A percentile compares a stretch with the other conserved stretches of the same genome.
phyloP scores from a whole-genome alignment of 2,113 vertebrate species.

The Oostethus manadensis region DNA sequence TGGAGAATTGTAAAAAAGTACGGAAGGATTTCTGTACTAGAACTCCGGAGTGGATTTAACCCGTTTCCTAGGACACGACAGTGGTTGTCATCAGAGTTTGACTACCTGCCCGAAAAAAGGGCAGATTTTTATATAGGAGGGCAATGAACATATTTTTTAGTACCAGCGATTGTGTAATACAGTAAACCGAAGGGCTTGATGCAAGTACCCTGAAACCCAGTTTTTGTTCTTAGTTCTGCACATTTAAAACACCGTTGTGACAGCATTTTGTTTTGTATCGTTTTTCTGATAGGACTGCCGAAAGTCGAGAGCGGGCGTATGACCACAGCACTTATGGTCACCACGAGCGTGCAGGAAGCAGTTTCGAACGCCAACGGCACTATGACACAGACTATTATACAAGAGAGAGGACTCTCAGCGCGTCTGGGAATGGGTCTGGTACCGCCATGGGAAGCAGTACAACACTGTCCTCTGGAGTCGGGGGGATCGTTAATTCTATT shows the following conservation, averaged over 20 bases:
- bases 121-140: too few species aligned
- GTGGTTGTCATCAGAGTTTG: too few species aligned
- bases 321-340: constrained; percentile 99
- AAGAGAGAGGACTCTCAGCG: constrained; percentile 88
- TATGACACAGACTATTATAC: constrained; percentile 98
- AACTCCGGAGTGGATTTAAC: too few species aligned
- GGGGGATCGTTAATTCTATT: constrained; percentile 61
- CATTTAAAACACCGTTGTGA: constrained; percentile 7
- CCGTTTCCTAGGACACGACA: too few species aligned
- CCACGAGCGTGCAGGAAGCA: constrained; percentile 91
- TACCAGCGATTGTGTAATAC: constrained; percentile 6
- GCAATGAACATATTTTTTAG: too few species aligned
- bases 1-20: too few species aligned
- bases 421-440: constrained; percentile 50
- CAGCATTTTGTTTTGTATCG: constrained; percentile 40
- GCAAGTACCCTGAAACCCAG: neutral
- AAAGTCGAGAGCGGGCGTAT: constrained; percentile 94
- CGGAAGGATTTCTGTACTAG: too few species aligned
- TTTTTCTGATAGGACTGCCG: constrained; percentile 82
- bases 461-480: constrained; percentile 72
- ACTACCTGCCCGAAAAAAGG: too few species aligned
- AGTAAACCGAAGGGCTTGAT: constrained; percentile 25
- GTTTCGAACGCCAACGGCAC: constrained; percentile 94
- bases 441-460: constrained; percentile 54
- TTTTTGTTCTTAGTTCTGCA: constrained; percentile 1